A percentile compares a stretch with the other conserved stretches of the same genome.
Evolutionary conservation across 2,113 vertebrate genomes (phyloP).

Genomic region (Aegotheles bennettii): DNA sequence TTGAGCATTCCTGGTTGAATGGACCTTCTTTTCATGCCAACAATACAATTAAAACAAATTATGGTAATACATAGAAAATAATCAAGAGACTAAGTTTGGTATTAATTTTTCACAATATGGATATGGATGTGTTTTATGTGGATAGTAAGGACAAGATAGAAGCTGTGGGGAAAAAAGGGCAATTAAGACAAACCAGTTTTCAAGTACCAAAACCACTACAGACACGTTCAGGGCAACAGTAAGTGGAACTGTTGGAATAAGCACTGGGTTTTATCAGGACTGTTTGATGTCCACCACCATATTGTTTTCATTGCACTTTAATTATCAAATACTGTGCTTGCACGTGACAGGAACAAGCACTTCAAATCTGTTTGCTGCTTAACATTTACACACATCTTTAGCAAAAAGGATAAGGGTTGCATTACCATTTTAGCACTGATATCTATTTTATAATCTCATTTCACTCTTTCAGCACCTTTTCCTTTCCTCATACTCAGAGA

Average conservation of each 20-base stretch:
- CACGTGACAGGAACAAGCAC: background rate
- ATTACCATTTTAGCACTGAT: background rate
- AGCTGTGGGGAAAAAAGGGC: background rate
- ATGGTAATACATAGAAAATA: background rate
- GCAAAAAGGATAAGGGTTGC: background rate
- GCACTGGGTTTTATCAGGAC: background rate
- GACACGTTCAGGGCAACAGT: background rate
- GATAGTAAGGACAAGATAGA: background rate
- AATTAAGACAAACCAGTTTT: background rate
- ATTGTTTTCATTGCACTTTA: background rate
- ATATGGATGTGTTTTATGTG: background rate
- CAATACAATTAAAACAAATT: background rate
- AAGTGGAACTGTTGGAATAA: background rate
- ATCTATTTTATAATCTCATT: background rate
- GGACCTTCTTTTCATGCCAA: constrained; percentile 1
- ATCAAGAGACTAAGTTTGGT: background rate
- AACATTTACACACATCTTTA: background rate
- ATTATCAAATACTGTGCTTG: background rate
- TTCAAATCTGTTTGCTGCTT: background rate
- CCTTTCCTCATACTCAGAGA: background rate
- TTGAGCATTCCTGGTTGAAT: background rate
- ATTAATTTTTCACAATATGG: background rate
- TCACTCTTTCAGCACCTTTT: background rate
- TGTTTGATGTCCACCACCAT: background rate
- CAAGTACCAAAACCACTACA: background rate